Evolutionary conservation across 2,888 invertebrate genomes (phyloP).

Genomic region (Folsomia candida): DNA sequence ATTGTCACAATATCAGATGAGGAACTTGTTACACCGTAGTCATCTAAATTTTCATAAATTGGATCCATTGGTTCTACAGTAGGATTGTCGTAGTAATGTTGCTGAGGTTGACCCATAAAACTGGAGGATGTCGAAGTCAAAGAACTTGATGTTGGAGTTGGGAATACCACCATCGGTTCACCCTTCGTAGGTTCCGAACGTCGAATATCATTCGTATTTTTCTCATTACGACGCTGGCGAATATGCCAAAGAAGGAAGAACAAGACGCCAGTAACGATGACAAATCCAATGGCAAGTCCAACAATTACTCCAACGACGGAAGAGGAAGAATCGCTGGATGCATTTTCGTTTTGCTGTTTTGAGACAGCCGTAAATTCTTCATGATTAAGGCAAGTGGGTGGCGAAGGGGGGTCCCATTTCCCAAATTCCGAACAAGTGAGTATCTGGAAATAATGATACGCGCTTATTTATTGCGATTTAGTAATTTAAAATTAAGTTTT

Average conservation of each 20-base stretch:
- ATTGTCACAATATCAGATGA: slow-evolving; percentile 65
- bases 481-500: too few relatives aligned
- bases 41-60: slow-evolving; percentile 49
- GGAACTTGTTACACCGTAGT: slow-evolving; percentile 41
- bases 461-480: too few relatives aligned
- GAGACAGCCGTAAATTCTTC: slow-evolving; percentile 38
- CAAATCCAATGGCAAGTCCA: slow-evolving; percentile 40
- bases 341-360: slow-evolving; percentile 19
- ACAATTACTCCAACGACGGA: slow-evolving; percentile 45
- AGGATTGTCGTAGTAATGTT: slow-evolving; percentile 48
- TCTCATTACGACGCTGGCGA: slow-evolving; percentile 23
- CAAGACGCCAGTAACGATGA: slow-evolving; percentile 30
- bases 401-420: slow-evolving; percentile 43
- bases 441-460: too few relatives aligned
- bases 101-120: slow-evolving; percentile 18
- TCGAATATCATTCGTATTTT: slow-evolving; percentile 17
- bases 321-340: slow-evolving; percentile 21
- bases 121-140: not conserved
- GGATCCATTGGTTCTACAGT: slow-evolving; percentile 41
- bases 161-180: slow-evolving; percentile 43
- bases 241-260: slow-evolving; percentile 30
- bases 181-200: slow-evolving; percentile 33
- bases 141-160: slow-evolving; percentile 18
- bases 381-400: slow-evolving; percentile 43
- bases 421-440: slow-evolving; percentile 43